Conservation (phyloP, 2,888 invertebrate genomes). For the Eupithecia insigniata region DNA sequence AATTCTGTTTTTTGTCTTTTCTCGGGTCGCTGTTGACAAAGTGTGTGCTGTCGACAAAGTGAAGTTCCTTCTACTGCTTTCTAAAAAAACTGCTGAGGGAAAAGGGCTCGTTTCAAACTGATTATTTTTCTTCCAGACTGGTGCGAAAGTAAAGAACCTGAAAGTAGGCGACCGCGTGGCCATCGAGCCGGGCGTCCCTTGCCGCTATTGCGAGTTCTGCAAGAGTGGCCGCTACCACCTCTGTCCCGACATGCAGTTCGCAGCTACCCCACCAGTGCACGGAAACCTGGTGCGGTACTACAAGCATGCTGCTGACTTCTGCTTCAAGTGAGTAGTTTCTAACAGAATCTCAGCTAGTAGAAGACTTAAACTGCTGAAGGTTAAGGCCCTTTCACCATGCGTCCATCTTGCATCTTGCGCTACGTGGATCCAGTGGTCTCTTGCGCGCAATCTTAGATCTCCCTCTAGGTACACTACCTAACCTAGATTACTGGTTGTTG, state of each 20-base stretch:
- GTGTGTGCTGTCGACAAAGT: not conserved
- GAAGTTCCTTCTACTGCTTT: not conserved
- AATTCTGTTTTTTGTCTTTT: not conserved
- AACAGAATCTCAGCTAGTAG: too few relatives aligned
- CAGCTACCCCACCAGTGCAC: conserved; percentile 97
- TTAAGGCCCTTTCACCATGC: too few relatives aligned
- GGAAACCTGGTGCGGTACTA: conserved; percentile 95
- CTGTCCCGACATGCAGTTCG: conserved; percentile 93
- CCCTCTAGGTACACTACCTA: too few relatives aligned
- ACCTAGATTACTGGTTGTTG: too few relatives aligned
- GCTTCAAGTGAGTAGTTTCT: conserved; percentile 86
- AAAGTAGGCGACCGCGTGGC: conserved; percentile 95
- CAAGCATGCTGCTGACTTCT: conserved; percentile 95
- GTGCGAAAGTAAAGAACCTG: conserved; percentile 86
- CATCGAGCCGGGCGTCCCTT: conserved; percentile 96
- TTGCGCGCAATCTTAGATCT: too few relatives aligned
- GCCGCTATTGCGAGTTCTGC: conserved; percentile 92
- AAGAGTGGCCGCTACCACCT: conserved; percentile 95
- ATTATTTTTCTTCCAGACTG: conserved; percentile 58
- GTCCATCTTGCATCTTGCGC: too few relatives aligned
- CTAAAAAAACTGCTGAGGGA: too few relatives aligned
- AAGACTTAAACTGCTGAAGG: too few relatives aligned
- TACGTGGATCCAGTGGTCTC: too few relatives aligned
- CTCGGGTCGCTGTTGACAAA: not conserved
- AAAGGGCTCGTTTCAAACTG: not conserved